Conservation (phyloP, 2,888 invertebrate species). For the Thysanoteuthis rhombus region DNA sequence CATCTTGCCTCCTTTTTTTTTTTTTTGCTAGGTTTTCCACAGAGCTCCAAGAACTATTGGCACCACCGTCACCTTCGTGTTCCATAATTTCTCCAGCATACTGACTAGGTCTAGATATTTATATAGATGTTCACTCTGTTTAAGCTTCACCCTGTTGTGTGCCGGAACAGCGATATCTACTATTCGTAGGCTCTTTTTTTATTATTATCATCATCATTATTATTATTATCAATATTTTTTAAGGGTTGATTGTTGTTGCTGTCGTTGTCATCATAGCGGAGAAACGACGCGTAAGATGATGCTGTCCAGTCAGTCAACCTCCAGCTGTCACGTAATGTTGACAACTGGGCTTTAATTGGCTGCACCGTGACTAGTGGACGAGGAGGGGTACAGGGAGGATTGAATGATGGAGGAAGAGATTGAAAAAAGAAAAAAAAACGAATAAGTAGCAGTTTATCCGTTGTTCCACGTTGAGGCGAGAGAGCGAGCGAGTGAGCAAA, state of each 20-base stretch:
- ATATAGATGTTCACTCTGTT: too few species aligned
- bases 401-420: not conserved
- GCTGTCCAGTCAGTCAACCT: not conserved
- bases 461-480: not conserved
- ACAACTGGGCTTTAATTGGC: not conserved
- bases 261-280: not conserved
- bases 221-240: not conserved
- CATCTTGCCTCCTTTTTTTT: too few species aligned
- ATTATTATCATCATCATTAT: not conserved
- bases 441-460: not conserved
- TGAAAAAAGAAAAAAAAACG: too few species aligned
- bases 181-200: too few species aligned
- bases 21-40: too few species aligned
- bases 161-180: too few species aligned
- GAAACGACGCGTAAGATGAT: not conserved
- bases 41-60: too few species aligned
- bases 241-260: not conserved
- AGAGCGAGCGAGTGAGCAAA: not conserved
- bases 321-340: not conserved
- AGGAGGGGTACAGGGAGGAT: not conserved
- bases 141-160: too few species aligned
- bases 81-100: too few species aligned
- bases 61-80: too few species aligned
- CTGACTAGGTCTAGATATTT: too few species aligned
- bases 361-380: not conserved